Evolutionary conservation across 2,797 vertebrate species (phyloP), one percentile per base, ranked within the genome.

Genomic region (Premnoplex brunnescens): DNA sequence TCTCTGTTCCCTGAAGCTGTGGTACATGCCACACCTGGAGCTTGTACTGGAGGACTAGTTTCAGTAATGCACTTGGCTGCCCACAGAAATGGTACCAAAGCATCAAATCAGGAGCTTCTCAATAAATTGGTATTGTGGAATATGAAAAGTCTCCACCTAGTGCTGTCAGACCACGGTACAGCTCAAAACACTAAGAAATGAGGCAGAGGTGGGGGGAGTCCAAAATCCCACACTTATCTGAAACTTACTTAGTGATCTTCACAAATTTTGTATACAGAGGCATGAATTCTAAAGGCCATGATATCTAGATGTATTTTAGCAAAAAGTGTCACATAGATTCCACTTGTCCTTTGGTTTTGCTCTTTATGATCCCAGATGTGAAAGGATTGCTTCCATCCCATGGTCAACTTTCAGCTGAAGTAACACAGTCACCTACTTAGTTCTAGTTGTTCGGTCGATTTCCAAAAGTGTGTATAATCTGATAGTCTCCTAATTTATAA

Each of bases 11-110:
- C 58, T 58, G 32, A 67, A 71, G 27, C 49, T 43, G 36, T 13
- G 36, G 30, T 48, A 90, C 20, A 3, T 24, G 30, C 21, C 56
- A 80, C 41, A 34, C 4, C 30, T 66, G 55, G 10, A 60, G 26
- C 0, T 0, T 18, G 5, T n/a, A 39, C 37, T 58, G 27, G 6
- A 67, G n/a, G 11, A 88, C 51, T 22, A 85, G 46, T 51, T 32
- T 59, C 39, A 62, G 4, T 67, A 62, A 76, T 54, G 20, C 7
- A 51, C 18, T 68, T 48, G 32, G 22, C 24, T 88, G 27, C 30
- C 52, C 14, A 10, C 23, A 71, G 48, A 59, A 93, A 49, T 52
- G 6, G 22, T 36, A 76, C 16, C 23, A 62, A 91, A 87, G 26
- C 5, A 6, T 20, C 51, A 82, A 22, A 88, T 63, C 22, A 63